Evolutionary conservation across 1,140 invertebrate species (phyloP), one percentile per base, ranked within the genome.

Genomic region (Zaprionus tsacasi): DNA sequence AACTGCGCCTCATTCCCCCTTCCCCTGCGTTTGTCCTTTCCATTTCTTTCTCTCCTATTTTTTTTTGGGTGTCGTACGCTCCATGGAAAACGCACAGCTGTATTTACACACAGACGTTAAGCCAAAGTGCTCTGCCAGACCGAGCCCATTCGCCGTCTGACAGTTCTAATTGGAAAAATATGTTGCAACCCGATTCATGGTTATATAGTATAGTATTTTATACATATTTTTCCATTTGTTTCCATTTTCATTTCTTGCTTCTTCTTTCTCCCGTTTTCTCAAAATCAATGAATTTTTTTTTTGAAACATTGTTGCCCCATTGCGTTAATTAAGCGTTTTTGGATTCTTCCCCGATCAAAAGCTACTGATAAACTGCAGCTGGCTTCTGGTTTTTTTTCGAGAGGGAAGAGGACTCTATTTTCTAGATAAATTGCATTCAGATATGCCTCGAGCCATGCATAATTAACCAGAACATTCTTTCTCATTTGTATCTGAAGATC

Each of bases 111-210:
- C 68, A 76, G 73, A 69, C 60, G 60, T 60, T 76, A 71, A 75
- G 68, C 68, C 38, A 71, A 76, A 76, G 68, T 71, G 61, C 60
- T 65, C 21, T 15, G 43, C 0, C 15, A 17, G 43, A n/a, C 38
- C 6, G 0, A 45, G 36, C 10, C 48, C 48, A 21, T 25, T 17
- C 10, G 45, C 17, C 17, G 45, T 40, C 66, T 70, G 68, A 52
- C 68, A 76, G 21, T 72, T 76, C 57, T 76, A 76, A 76, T 76
- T 76, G 69, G 73, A 71, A 71, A 71, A 76, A 71, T 76, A 59
- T 76, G 73, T 71, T 71, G 56, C 48, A 43, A 65, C 38, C 38
- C 64, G 55, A 56, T 48, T 57, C 30, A 17, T 59, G 64, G 52
- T 52, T 7, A 27, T 15, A 21, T 21, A 21, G 21, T 21, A 21